Conservation (phyloP, 1,140 invertebrate genomes). For the Lysiphlebus fabarum region DNA sequence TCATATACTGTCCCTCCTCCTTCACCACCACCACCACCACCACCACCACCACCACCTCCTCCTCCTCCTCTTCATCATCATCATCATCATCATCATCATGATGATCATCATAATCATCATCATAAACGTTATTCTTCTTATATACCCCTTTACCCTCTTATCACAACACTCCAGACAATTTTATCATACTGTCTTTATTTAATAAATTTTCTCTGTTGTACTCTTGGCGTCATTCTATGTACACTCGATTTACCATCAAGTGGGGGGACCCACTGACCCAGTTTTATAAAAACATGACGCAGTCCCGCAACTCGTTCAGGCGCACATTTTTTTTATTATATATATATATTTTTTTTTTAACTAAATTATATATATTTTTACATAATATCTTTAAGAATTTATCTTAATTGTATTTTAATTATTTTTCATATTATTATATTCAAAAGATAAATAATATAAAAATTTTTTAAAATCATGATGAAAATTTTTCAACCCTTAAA, state of each 20-base stretch:
- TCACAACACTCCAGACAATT: slow-evolving; percentile 3
- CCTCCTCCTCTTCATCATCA: too few relatives aligned
- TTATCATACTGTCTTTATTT: too few relatives aligned
- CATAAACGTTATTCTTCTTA: slow-evolving; percentile 9
- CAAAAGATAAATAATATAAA: too few relatives aligned
- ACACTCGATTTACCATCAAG: slow-evolving; percentile 21
- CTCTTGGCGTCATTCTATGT: slow-evolving; percentile 26
- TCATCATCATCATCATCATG: too few relatives aligned
- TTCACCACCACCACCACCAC: slow-evolving; percentile 13
- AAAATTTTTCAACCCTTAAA: too few relatives aligned
- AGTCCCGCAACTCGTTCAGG: slow-evolving; percentile 40
- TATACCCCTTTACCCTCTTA: neutral
- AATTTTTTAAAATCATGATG: too few relatives aligned
- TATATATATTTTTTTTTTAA: slow-evolving; percentile 2
- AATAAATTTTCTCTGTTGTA: neutral
- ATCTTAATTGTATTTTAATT: too few relatives aligned
- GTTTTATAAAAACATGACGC: slow-evolving; percentile 55
- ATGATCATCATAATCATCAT: too few relatives aligned
- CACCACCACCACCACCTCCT: slow-evolving; percentile 9
- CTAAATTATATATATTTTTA: slow-evolving; percentile 16
- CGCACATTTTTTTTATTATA: slow-evolving; percentile 14
- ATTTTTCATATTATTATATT: too few relatives aligned
- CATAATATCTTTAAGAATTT: slow-evolving; percentile 24
- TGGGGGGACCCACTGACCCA: slow-evolving; percentile 56
- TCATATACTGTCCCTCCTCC: slow-evolving; percentile 16